These are phyloP conservation scores for Mus pahari DNA, from an alignment of 2,113 vertebrate species.

Conservation along the genomic window DNA sequence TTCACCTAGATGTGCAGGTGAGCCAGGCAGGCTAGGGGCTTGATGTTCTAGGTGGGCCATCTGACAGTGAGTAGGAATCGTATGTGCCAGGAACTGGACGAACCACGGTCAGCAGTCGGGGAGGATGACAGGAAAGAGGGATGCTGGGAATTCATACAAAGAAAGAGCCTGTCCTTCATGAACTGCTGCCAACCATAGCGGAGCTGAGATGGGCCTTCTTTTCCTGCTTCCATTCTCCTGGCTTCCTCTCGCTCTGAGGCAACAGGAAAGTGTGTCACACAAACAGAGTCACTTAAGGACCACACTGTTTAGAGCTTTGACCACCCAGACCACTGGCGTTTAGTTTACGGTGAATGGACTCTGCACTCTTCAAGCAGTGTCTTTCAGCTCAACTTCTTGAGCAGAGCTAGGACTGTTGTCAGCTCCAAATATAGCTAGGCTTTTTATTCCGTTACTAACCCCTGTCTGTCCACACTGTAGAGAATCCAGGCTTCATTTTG, in stretches of 20 bases:
- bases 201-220: not conserved
- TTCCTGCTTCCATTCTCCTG: not conserved
- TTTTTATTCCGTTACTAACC: too few relatives aligned
- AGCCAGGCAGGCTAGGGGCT: too few relatives aligned
- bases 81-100: not conserved
- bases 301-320: not conserved
- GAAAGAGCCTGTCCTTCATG: not conserved
- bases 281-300: not conserved
- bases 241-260: slow-evolving; percentile 1
- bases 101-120: fast-evolving
- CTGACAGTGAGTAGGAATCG: fast-evolving
- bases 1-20: fast-evolving
- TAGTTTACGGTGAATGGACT: not conserved
- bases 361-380: too few relatives aligned
- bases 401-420: not conserved
- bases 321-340: not conserved
- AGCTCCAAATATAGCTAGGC: too few relatives aligned
- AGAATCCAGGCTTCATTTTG: not conserved
- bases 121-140: not conserved
- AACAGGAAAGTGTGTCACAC: not conserved
- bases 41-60: fast-evolving
- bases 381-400: not conserved
- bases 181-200: not conserved
- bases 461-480: not conserved
- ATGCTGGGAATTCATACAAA: not conserved